A percentile compares a stretch with the other conserved stretches of the same genome.
Evolutionary conservation across 2,797 vertebrate species (phyloP).

Genomic region (Pygocentrus nattereri): DNA sequence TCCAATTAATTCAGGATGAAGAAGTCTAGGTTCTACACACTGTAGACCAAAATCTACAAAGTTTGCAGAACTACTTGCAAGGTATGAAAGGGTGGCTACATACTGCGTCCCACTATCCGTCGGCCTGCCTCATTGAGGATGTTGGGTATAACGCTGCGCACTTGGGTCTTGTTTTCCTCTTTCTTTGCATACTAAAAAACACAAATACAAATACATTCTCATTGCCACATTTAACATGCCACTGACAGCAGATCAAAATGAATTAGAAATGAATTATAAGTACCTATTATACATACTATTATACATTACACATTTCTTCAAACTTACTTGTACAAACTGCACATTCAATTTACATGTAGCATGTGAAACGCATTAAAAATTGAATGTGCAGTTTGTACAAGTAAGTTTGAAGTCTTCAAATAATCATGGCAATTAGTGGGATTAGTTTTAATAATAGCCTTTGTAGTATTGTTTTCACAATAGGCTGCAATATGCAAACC

Average conservation of each 20-base stretch:
- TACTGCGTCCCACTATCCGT: constrained; percentile 83
- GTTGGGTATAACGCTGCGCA: constrained; percentile 72
- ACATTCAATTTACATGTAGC: background rate
- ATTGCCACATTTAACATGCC: background rate
- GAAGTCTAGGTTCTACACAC: too few relatives aligned
- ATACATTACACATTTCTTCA: background rate
- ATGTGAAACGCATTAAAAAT: too few relatives aligned
- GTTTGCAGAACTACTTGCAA: background rate
- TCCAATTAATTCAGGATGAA: too few relatives aligned
- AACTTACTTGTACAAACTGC: too few relatives aligned
- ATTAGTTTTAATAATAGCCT: too few relatives aligned
- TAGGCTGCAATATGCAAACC: too few relatives aligned
- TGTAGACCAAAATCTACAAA: too few relatives aligned
- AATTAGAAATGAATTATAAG: background rate
- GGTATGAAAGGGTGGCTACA: constrained; percentile 55
- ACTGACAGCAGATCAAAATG: background rate
- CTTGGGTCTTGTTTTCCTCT: constrained; percentile 80
- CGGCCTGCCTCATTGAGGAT: constrained; percentile 60
- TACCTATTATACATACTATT: background rate
- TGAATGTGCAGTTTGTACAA: too few relatives aligned
- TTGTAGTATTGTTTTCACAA: too few relatives aligned
- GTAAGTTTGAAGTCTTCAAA: too few relatives aligned
- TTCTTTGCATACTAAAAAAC: constrained; percentile 70
- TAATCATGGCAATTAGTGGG: too few relatives aligned
- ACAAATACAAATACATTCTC: constrained; percentile 11